phyloP scores from a whole-genome alignment of 2,113 vertebrate species.

The Perognathus longimembris region DNA sequence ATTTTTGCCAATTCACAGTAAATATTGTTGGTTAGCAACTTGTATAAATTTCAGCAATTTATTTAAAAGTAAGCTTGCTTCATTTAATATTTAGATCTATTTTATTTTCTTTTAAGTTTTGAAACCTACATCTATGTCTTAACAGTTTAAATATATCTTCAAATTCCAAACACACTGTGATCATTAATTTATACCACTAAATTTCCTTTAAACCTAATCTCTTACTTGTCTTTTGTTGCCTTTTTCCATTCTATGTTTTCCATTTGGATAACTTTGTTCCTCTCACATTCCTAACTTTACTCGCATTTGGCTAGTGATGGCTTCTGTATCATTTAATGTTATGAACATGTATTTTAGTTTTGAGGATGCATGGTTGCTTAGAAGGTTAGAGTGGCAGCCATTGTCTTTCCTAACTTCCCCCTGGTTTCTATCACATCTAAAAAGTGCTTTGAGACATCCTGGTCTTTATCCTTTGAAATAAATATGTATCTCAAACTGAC shows the following conservation, averaged over 20 bases:
- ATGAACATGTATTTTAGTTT: neutral
- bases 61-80: too few relatives aligned
- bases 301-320: neutral
- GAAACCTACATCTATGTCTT: too few relatives aligned
- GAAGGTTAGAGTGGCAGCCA: neutral
- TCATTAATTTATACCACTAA: neutral
- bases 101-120: too few relatives aligned
- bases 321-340: neutral
- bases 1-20: neutral
- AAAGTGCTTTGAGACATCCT: neutral
- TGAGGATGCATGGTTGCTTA: neutral
- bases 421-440: neutral
- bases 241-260: neutral
- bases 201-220: neutral
- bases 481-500: neutral
- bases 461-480: neutral
- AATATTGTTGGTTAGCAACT: neutral
- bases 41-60: neutral
- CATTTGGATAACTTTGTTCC: neutral
- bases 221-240: neutral
- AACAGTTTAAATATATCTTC: too few relatives aligned
- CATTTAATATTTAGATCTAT: neutral
- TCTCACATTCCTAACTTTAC: neutral
- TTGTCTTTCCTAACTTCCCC: neutral
- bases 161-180: neutral